phyloP scores from a whole-genome alignment of 1,140 invertebrate genomes.

The Notospermus geniculatus region DNA sequence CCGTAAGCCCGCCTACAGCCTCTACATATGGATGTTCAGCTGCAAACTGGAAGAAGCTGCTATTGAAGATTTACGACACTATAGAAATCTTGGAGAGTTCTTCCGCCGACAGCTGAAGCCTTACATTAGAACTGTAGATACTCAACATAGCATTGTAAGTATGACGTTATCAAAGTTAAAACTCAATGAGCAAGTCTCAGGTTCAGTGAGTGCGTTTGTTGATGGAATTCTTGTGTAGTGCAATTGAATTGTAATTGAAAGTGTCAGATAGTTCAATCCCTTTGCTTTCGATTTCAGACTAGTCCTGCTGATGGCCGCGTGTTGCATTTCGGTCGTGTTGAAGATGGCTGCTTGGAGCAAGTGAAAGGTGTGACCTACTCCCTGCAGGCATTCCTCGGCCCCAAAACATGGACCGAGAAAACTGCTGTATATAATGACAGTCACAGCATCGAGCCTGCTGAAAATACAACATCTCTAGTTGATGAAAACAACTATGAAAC shows the following conservation, averaged over 20 bases:
- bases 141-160: constrained; percentile 68
- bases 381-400: constrained; percentile 84
- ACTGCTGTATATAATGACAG: not conserved
- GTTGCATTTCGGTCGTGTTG: constrained; percentile 84
- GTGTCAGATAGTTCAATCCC: constrained; percentile 2
- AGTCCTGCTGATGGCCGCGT: constrained; percentile 93
- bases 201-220: too few species aligned
- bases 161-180: too few species aligned
- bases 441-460: not conserved
- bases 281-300: constrained; percentile 63
- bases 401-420: constrained; percentile 21
- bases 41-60: constrained; percentile 88
- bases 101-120: constrained; percentile 83
- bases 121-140: constrained; percentile 73
- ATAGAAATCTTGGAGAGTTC: constrained; percentile 88
- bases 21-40: constrained; percentile 76
- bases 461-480: constrained; percentile 14
- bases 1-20: constrained; percentile 73
- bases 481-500: constrained; percentile 61
- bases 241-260: too few species aligned
- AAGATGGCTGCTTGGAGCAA: constrained; percentile 83
- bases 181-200: too few species aligned
- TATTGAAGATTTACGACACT: constrained; percentile 71
- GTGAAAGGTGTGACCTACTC: constrained; percentile 92
- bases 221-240: too few species aligned